Evolutionary conservation across 2,113 vertebrate species (phyloP).

Genomic region (Tauraco erythrolophus): DNA sequence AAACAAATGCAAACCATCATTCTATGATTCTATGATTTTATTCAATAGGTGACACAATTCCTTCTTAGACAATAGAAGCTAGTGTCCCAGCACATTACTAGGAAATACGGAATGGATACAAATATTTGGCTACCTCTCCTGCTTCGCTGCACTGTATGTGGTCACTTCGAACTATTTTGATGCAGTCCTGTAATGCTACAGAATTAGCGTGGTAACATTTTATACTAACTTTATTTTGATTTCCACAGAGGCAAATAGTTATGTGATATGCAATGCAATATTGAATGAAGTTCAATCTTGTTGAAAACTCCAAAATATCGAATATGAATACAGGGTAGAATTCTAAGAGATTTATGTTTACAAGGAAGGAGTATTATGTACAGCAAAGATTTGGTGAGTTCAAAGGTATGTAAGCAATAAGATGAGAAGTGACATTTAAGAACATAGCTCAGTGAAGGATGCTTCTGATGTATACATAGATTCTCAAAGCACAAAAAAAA

Average conservation of each 20-base stretch:
- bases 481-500: background rate
- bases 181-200: background rate
- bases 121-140: background rate
- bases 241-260: background rate
- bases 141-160: conserved; percentile 11
- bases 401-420: fast-evolving
- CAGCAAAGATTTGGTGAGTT: background rate
- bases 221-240: background rate
- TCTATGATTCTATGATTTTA: no score
- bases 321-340: background rate
- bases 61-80: background rate
- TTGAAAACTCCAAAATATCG: background rate
- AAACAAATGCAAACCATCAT: conserved; percentile 36
- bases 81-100: background rate
- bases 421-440: background rate
- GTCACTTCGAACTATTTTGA: background rate
- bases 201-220: background rate
- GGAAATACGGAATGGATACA: background rate
- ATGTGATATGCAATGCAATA: background rate
- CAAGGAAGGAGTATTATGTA: background rate
- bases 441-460: background rate
- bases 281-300: background rate
- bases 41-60: conserved; percentile 14
- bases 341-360: background rate
- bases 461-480: fast-evolving